Evolutionary conservation across 1,140 invertebrate genomes (phyloP), one percentile per base, ranked within the genome.

Genomic region (Bombus impatiens): DNA sequence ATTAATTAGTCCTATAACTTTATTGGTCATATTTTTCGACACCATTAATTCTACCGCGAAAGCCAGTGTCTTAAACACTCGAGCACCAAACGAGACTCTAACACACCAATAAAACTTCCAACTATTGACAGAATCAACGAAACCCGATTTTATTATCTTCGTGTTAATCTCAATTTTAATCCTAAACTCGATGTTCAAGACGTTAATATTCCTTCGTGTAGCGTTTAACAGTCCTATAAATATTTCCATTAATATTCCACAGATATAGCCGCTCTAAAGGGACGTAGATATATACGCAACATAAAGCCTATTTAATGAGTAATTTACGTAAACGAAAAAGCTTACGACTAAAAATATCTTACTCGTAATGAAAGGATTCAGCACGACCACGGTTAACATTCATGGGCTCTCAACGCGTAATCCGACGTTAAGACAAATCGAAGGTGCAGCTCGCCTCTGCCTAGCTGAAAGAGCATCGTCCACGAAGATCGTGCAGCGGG

Each of bases 1-100:
- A 75, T 53, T 75, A 75, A 47, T 75, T 53, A 75, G 37, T 40
- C 68, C 40, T 40, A 40, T 28, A 37, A 40, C 37, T 71, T 71
- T 71, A 71, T 40, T 40, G 37, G 35, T 25, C 37, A 71, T 71
- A 71, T 71, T 71, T 71, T 71, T 40, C 22, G 68, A 40, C 42
- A 15, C 28, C 10, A 28, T 32, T 75, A 53, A 75, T 53, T 35
- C 15, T 22, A 12, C 28, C 9, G n/a, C 32, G n/a, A 22, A 75
- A 32, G 15, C 40, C 15, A 35, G 74, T 47, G 35, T 28, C 68
- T 71, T 40, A 71, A 71, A 71, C 12, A 6, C 10, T 5, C 0
- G 37, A 68, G 22, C 25, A 28, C 25, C 10, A 1, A 40, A 28
- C 12, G 25, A 71, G 12, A 28, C 25, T 40, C 68, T 71, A 28